These are phyloP conservation scores for Megaceryle maxima DNA, from an alignment of 2,113 vertebrate genomes.

Conservation along the genomic window DNA sequence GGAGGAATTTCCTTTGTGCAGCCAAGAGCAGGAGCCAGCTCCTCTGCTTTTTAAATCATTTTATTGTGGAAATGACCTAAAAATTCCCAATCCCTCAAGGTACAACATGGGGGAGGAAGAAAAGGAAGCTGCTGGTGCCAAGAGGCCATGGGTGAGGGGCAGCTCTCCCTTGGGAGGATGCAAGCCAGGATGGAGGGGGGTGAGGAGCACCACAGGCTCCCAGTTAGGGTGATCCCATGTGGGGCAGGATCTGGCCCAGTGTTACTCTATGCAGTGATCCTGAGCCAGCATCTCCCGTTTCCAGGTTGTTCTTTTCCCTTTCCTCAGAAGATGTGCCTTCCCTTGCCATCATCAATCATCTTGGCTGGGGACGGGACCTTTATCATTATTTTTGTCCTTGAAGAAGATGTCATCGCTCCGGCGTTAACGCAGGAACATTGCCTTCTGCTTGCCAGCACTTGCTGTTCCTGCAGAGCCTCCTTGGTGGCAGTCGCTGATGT, in stretches of 20 bases:
- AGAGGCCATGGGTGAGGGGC: background rate
- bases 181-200: background rate
- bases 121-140: background rate
- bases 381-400: background rate
- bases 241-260: background rate
- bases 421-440: background rate
- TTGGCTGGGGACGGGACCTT: background rate
- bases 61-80: background rate
- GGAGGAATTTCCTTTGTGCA: slow-evolving; percentile 44
- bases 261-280: rapidly evolving
- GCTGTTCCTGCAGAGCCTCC: background rate
- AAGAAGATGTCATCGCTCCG: background rate
- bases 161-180: background rate
- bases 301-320: background rate
- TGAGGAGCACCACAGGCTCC: background rate
- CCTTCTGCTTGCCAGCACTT: slow-evolving; percentile 21
- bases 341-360: background rate
- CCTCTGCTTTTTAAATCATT: slow-evolving; percentile 25
- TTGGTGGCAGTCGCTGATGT: background rate
- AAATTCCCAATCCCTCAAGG: background rate
- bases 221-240: rapidly evolving
- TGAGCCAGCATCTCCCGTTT: rapidly evolving
- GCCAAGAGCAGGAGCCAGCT: background rate
- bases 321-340: background rate
- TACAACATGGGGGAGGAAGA: background rate